Evolutionary conservation across 2,113 vertebrate genomes (phyloP), one percentile per base, ranked within the genome.

Genomic region (Daubentonia madagascariensis): DNA sequence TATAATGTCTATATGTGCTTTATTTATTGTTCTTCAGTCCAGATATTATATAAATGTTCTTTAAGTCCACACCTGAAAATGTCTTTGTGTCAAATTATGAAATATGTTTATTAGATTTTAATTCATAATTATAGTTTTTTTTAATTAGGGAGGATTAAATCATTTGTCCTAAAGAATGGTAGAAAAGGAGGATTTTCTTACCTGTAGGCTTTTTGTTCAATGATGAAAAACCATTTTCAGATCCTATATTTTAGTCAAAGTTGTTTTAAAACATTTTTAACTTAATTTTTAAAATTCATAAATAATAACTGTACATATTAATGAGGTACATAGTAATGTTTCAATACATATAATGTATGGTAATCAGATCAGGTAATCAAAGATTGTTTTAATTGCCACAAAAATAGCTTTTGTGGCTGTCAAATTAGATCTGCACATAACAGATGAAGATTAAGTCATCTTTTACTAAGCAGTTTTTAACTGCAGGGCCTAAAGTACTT

Each of bases 1-100:
- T 98, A 98, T 80, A 91, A 91, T 98, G 98, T 98, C 98, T 99
- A 98, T 98, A 99, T 99, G 99, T 99, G 99, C 99, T 99, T 99
- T 99, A 99, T 99, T 99, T 98, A 98, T 98, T 99, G 99, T 99
- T 99, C 99, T 98, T 98, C 98, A 98, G 98, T 98, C 98, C 98
- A 98, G 97, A 98, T 98, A 98, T 54, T 98, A 97, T 98, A 98
- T 97, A 98, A 98, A 98, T 98, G 93, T 98, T 63, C 59, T 63
- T 63, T 63, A 98, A 97, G 68, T 97, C 93, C 95, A 96, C 76
- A 67, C 8, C 97, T 98, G 97, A 98, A 97, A 97, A 98, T 98
- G 97, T 81, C 94, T 97, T 98, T 98, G 96, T 89, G 91, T 98
- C 93, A 97, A 97, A 48, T 97, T 98, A 98, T 98, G 96, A 94